phyloP scores from a whole-genome alignment of 1,140 invertebrate species.

The Pseudomyrmex sp. region DNA sequence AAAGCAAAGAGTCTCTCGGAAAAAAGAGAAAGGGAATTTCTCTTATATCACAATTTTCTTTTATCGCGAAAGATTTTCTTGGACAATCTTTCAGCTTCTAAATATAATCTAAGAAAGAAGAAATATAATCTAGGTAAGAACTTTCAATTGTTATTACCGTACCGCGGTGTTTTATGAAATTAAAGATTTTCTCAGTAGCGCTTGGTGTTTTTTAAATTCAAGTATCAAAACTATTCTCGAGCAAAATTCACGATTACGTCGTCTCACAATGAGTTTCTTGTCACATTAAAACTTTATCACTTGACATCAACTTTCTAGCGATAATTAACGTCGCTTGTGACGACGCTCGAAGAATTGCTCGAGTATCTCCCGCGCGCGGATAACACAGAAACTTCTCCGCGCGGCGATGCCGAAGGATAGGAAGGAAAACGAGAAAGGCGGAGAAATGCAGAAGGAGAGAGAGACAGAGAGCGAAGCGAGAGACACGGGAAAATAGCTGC shows the following conservation, averaged over 20 bases:
- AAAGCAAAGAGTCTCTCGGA: constrained; percentile 3
- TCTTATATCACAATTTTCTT: neutral
- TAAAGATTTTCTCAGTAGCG: no score
- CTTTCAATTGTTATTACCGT: no score
- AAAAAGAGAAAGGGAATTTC: neutral
- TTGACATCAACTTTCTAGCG: neutral
- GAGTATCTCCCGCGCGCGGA: neutral
- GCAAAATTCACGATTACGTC: neutral
- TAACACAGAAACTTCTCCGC: neutral
- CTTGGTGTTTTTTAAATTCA: neutral
- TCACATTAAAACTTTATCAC: neutral
- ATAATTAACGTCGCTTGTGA: constrained; percentile 33
- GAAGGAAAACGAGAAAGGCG: constrained; percentile 11
- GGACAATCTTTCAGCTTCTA: neutral
- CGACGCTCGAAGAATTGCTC: neutral
- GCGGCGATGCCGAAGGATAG: constrained; percentile 12
- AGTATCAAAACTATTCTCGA: neutral
- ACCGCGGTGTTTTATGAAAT: no score
- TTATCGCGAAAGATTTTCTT: neutral
- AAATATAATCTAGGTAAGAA: neutral
- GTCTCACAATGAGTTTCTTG: neutral
- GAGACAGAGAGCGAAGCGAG: neutral
- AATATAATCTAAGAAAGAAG: no score
- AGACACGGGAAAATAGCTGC: constrained; percentile 38
- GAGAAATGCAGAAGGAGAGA: neutral